Base-by-base conservation (phyloP, 2,888 invertebrate genomes). In the Seira sanloemensis region DNA sequence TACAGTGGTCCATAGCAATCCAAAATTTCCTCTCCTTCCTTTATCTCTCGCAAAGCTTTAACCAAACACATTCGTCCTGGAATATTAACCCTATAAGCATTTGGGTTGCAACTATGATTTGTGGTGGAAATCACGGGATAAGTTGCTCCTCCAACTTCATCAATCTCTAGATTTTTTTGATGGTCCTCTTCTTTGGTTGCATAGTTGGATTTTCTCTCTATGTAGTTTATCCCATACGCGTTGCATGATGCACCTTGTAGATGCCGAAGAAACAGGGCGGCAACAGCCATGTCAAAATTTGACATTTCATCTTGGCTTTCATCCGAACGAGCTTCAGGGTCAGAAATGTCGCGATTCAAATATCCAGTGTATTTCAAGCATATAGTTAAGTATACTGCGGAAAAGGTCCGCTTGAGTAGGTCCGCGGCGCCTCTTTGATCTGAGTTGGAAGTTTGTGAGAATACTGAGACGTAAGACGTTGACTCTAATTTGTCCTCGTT, bases 1-100 rank as follows among this genome's bases (percentile, higher is more conserved):
- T 91, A 92, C 68, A 91, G 91, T 9, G 91, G 92, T 16, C 92
- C 92, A 77, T 92, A 92, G 75, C 92, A 92, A 86, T 92, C 92
- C 1, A 91, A 89, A 26, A 92, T 90, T 88, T 92, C 92, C 18
- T 90, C 89, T 12, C 91, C 92, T 78, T 91, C 90, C 24, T 89
- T 87, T 69, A 92, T 91, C 65, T 91, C 91, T 85, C 85, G 74
- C 0, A 90, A 86, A 2, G 90, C 87, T 25, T 90, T 88, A 4
- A 91, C 89, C 7, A 90, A 85, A 82, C 90, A 91, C 12, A 79
- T 54, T 25, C 86, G 88, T 1, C 91, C 91, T 1, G 80, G 80
- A 19, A 86, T 68, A 50, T 90, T 90, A 87, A 92, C 92, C 7
- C 92, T 91, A 18, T 91, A 91, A 1, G 92, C 90, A 84, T 92